Conservation (phyloP, 2,888 invertebrate species). For the Synergus gifuensis region DNA sequence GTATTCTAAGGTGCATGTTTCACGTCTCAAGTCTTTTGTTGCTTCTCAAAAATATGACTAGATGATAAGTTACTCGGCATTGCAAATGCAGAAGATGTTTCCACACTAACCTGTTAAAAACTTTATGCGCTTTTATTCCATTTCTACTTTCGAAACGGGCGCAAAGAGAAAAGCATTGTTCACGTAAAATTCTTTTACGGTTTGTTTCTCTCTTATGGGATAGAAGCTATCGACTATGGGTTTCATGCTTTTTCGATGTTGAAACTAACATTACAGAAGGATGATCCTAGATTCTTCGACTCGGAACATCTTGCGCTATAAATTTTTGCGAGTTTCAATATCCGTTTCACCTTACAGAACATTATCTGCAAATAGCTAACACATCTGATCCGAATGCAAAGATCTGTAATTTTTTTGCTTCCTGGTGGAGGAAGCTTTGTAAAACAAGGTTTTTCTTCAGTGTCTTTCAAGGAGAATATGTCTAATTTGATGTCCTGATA, state of each 20-base stretch:
- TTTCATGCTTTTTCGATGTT: slow-evolving; percentile 37
- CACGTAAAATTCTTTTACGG: slow-evolving; percentile 23
- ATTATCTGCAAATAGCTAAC: slow-evolving; percentile 15
- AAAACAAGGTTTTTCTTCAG: neutral
- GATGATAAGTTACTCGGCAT: too few species aligned
- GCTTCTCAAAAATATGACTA: neutral
- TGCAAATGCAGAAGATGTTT: too few species aligned
- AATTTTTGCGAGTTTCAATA: slow-evolving; percentile 36
- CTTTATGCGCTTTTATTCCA: neutral
- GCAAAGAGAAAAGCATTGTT: slow-evolving; percentile 20
- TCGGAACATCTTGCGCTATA: slow-evolving; percentile 15
- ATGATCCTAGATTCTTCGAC: slow-evolving; percentile 36
- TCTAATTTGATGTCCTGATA: too few species aligned
- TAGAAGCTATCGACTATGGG: neutral
- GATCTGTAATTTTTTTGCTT: neutral
- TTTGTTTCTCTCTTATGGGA: slow-evolving; percentile 29
- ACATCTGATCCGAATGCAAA: slow-evolving; percentile 10
- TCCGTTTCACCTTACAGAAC: slow-evolving; percentile 1
- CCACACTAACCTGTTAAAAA: neutral
- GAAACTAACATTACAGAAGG: slow-evolving; percentile 23
- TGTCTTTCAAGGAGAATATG: neutral
- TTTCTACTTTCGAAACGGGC: neutral
- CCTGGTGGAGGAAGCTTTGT: too few species aligned
- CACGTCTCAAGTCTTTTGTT: neutral
- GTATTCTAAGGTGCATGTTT: slow-evolving; percentile 10